Conservation (phyloP, 2,797 vertebrate species). For the Anabacerthia variegaticeps region DNA sequence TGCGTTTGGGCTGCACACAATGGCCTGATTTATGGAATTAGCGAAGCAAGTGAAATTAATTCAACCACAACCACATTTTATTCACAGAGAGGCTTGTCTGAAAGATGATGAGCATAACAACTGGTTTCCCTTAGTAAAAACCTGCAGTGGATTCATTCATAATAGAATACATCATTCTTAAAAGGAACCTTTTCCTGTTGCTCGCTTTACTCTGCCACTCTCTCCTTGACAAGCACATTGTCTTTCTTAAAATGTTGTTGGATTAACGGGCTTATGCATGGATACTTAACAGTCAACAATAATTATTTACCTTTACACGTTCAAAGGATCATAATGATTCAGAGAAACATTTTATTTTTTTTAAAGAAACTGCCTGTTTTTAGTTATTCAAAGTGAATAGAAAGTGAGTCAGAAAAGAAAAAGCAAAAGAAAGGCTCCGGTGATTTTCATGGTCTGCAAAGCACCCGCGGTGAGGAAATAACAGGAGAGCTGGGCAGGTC, state of each 20-base stretch:
- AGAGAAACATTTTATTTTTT: background rate
- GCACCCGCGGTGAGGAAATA: background rate
- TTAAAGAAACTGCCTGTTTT: background rate
- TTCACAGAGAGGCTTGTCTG: background rate
- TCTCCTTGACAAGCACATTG: background rate
- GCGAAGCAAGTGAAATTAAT: background rate
- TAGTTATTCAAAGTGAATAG: background rate
- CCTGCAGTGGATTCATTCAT: background rate
- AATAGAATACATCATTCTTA: background rate
- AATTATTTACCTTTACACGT: background rate
- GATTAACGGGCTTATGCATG: background rate
- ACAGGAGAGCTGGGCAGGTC: background rate
- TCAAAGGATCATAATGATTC: background rate
- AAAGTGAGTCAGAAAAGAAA: background rate
- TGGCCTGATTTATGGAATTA: background rate
- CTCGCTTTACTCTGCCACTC: background rate
- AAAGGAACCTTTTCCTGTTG: background rate
- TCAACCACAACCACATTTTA: background rate
- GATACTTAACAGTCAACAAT: background rate
- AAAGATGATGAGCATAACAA: background rate
- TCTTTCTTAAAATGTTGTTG: background rate
- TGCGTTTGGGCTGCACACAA: accelerated
- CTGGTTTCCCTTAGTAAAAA: background rate
- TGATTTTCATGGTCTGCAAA: background rate
- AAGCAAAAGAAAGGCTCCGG: accelerated